These are phyloP conservation scores for Platichthys flesus DNA, from an alignment of 2,113 vertebrate species.

Conservation along the genomic window DNA sequence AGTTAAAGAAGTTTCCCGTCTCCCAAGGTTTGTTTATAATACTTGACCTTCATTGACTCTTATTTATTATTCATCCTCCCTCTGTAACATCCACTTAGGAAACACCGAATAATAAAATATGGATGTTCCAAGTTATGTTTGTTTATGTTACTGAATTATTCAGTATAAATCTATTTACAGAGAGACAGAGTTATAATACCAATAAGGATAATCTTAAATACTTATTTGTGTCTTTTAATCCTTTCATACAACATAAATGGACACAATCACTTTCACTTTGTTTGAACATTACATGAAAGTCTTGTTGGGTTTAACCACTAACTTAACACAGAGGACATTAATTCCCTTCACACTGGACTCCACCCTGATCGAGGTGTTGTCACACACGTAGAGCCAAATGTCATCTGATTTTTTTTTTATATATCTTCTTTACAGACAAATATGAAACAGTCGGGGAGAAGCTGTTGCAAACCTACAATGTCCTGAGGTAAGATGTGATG, in stretches of 20 bases:
- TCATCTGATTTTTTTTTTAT: not conserved
- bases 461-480: constrained; percentile 86
- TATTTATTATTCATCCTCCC: constrained; percentile 12
- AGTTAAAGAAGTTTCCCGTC: constrained; percentile 88
- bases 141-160: not conserved
- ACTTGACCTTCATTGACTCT: not conserved
- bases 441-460: constrained; percentile 86
- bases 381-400: not conserved
- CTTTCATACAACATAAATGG: too few species aligned
- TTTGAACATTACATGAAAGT: too few species aligned
- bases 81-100: not conserved
- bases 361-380: too few species aligned
- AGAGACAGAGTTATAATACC: too few species aligned
- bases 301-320: too few species aligned
- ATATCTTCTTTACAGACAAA: constrained; percentile 78
- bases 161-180: not conserved
- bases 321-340: not conserved
- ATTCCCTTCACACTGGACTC: not conserved
- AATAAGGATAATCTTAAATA: too few species aligned
- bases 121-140: not conserved
- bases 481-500: constrained; percentile 82
- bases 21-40: constrained; percentile 79
- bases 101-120: not conserved
- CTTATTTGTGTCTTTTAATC: too few species aligned
- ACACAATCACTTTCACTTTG: too few species aligned